Evolutionary conservation across 1,140 invertebrate genomes (phyloP).

Genomic region (Luehdorfia chinensis): DNA sequence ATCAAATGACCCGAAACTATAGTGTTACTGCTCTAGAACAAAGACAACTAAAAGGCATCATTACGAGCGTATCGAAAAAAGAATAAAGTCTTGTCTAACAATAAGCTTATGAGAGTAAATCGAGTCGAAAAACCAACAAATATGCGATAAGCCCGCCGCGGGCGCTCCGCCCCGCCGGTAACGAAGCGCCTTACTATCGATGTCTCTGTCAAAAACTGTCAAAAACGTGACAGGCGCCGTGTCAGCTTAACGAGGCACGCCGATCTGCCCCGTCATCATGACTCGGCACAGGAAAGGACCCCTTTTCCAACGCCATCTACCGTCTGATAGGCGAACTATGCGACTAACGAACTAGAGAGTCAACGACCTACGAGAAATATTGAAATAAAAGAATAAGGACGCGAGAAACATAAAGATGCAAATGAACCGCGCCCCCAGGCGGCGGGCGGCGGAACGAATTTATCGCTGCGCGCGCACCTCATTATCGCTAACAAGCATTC

Average conservation of each 20-base stretch:
- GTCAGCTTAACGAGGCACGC: slow-evolving; percentile 69
- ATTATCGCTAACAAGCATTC: slow-evolving; percentile 72
- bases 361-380: slow-evolving; percentile 31
- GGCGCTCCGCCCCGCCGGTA: slow-evolving; percentile 56
- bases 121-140: slow-evolving; percentile 60
- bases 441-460: slow-evolving; percentile 61
- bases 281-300: slow-evolving; percentile 26
- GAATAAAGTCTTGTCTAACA: slow-evolving; percentile 47
- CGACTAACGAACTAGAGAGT: slow-evolving; percentile 13
- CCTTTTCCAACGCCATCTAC: slow-evolving; percentile 52
- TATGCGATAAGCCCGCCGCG: slow-evolving; percentile 58
- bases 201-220: slow-evolving; percentile 74
- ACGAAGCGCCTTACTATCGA: slow-evolving; percentile 66
- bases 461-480: slow-evolving; percentile 68
- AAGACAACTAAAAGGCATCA: slow-evolving; percentile 17
- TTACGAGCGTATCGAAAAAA: slow-evolving; percentile 32
- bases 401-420: slow-evolving; percentile 66
- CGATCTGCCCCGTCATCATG: slow-evolving; percentile 48
- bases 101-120: slow-evolving; percentile 60
- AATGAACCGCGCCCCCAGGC: slow-evolving; percentile 64
- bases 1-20: too few species aligned
- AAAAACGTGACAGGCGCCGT: slow-evolving; percentile 67
- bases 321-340: slow-evolving; percentile 35
- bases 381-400: slow-evolving; percentile 44
- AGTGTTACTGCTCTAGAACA: too few species aligned